Evolutionary conservation across 2,113 vertebrate species (phyloP).

Genomic region (Ciconia stormi): DNA sequence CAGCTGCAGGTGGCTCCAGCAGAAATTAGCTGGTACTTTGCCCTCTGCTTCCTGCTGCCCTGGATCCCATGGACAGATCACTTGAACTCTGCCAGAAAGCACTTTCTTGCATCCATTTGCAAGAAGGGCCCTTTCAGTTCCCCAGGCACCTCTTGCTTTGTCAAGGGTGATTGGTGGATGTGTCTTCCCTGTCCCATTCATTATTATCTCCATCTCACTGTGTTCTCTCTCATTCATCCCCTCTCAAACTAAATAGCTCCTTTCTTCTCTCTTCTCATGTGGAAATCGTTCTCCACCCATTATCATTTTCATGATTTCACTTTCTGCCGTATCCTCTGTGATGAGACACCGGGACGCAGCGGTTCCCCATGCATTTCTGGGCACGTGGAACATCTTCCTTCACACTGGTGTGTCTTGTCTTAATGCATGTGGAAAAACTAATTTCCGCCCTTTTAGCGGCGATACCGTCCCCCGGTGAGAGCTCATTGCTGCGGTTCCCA

Average conservation of each 20-base stretch:
- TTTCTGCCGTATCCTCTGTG: background rate
- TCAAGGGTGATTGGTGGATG: background rate
- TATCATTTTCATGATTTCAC: conserved; percentile 47
- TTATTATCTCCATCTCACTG: background rate
- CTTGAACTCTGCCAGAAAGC: background rate
- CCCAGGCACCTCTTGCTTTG: background rate
- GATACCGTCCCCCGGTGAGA: background rate
- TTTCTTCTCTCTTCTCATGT: conserved; percentile 62
- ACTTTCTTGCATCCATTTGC: background rate
- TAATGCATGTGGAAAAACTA: conserved; percentile 63
- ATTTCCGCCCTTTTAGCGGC: background rate
- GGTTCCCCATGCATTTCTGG: background rate
- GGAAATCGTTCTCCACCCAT: conserved; percentile 44
- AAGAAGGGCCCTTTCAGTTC: background rate
- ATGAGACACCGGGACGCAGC: background rate
- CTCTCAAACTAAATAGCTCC: conserved; percentile 48
- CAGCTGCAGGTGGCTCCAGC: background rate
- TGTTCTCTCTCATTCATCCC: background rate
- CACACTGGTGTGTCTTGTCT: background rate
- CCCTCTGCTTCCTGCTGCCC: background rate
- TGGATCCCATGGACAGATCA: background rate
- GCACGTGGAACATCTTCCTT: background rate
- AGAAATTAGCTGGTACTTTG: background rate
- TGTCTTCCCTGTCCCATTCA: background rate
- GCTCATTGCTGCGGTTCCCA: background rate